Percentiles rank a stretch among this genome's conserved stretches.
These are phyloP conservation scores for Hylaeus volcanicus DNA, from an alignment of 1,140 invertebrate genomes.

Conservation along the genomic window DNA sequence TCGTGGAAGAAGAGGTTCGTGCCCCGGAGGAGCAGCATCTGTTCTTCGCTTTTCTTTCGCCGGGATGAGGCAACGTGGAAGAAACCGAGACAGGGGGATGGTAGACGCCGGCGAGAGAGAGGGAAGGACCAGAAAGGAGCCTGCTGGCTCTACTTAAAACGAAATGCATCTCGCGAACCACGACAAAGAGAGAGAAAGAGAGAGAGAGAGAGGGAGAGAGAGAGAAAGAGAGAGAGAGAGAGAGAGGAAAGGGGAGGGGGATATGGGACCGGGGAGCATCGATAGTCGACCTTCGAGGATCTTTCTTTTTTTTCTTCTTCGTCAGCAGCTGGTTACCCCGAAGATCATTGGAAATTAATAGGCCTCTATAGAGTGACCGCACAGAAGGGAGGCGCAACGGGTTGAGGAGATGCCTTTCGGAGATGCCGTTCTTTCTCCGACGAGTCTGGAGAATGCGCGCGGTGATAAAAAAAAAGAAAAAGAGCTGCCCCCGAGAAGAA, in stretches of 20 bases:
- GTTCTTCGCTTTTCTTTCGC: slow-evolving; percentile 64
- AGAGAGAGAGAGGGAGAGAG: too few species aligned
- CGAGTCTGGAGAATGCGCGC: slow-evolving; percentile 36
- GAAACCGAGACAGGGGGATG: slow-evolving; percentile 42
- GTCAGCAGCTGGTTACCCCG: slow-evolving; percentile 69
- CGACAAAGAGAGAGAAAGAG: not conserved
- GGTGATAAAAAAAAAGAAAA: not conserved
- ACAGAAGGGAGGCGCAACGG: slow-evolving; percentile 64
- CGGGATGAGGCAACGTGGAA: slow-evolving; percentile 43
- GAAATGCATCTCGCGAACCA: slow-evolving; percentile 34
- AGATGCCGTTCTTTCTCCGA: slow-evolving; percentile 40
- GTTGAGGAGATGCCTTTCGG: slow-evolving; percentile 54
- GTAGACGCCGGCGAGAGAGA: slow-evolving; percentile 7
- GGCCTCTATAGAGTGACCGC: slow-evolving; percentile 55
- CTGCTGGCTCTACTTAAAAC: slow-evolving; percentile 56
- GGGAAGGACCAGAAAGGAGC: slow-evolving; percentile 28
- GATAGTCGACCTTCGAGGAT: slow-evolving; percentile 67
- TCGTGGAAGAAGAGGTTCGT: slow-evolving; percentile 18
- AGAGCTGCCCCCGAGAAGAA: not conserved
- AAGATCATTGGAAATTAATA: slow-evolving; percentile 77
- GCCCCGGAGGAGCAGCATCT: slow-evolving; percentile 59
- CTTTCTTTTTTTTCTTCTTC: slow-evolving; percentile 17
- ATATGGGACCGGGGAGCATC: slow-evolving; percentile 22
- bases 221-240: too few species aligned
- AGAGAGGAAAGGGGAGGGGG: not conserved